Base-by-base conservation (phyloP, 2,888 invertebrate genomes). In the Scaptomyza parva region DNA sequence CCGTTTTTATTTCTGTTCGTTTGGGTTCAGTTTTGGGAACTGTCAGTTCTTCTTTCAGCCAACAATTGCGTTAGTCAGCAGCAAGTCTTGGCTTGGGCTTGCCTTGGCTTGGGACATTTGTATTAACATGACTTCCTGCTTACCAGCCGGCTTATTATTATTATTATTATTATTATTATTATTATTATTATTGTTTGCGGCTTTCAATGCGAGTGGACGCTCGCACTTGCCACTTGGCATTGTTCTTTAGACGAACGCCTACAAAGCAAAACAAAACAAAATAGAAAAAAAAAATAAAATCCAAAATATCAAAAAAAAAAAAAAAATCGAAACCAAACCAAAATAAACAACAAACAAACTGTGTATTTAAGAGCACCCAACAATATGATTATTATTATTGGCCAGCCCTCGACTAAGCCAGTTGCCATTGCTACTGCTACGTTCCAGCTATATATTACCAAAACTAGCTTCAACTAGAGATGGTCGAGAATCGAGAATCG, bases 311-410 rank as follows among this genome's bases (percentile, higher is more conserved):
- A n/a, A n/a, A n/a, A n/a, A n/a, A n/a, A n/a, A n/a, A n/a, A n/a
- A n/a, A n/a, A n/a, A n/a, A n/a, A n/a, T n/a, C n/a, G n/a, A n/a
- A n/a, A n/a, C n/a, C n/a, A n/a, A 33, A 7, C 6, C 28, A 28
- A 28, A 28, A 28, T 12, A 30, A 30, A 30, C n/a, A n/a, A 26
- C 3, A 35, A 35, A 60, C 11, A 53, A 62, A 64, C 41, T 60
- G 57, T 60, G 60, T 60, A 48, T 35, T 35, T 35, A 35, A 44
- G 60, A 53, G 70, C 78, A 70, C 65, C 68, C 68, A 86, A 77
- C 75, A 84, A 84, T 81, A 86, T 86, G 86, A 81, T 81, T 81
- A 86, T 86, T 86, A 81, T 83, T 81, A 86, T 81, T 84, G 76
- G 69, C 69, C 72, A 60, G 64, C 67, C 50, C 60, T 43, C 39